These are phyloP conservation scores for Drosophila nasuta DNA, from an alignment of 1,140 invertebrate species.

Conservation along the genomic window DNA sequence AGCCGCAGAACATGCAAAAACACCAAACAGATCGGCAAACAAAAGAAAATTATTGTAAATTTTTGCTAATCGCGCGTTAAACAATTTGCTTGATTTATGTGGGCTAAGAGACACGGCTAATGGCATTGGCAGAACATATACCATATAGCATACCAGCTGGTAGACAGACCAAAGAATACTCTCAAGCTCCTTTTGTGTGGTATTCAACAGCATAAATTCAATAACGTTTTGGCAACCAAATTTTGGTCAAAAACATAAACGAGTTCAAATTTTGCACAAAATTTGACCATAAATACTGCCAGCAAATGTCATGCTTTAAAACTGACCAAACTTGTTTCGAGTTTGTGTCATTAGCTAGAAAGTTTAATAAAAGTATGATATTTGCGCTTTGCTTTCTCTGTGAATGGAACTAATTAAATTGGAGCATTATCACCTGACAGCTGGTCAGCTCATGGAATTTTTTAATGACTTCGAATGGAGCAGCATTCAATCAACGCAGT, in stretches of 20 bases:
- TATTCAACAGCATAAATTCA: neutral
- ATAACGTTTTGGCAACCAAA: constrained; percentile 13
- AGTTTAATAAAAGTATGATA: neutral
- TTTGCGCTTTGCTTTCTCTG: neutral
- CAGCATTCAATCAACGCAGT: constrained; percentile 40
- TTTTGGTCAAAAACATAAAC: neutral
- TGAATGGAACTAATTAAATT: constrained; percentile 26
- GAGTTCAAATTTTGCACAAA: too few relatives aligned
- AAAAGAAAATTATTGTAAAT: constrained; percentile 77
- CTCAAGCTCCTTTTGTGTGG: neutral
- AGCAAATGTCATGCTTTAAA: neutral
- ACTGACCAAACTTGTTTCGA: too few relatives aligned
- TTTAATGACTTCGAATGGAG: constrained; percentile 20
- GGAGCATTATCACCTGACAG: constrained; percentile 31
- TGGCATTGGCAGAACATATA: constrained; percentile 18
- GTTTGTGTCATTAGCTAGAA: neutral
- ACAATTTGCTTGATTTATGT: constrained; percentile 80
- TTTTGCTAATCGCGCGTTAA: constrained; percentile 83
- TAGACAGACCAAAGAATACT: neutral
- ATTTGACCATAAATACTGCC: too few relatives aligned
- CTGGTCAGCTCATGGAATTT: constrained; percentile 17
- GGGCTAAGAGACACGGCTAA: constrained; percentile 27
- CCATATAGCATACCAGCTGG: neutral
- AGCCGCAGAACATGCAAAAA: constrained; percentile 60
- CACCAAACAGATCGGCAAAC: constrained; percentile 55